A percentile compares a stretch with the other conserved stretches of the same genome.
Conservation (phyloP, 2,888 invertebrate species). For the Diarsia mendica region DNA sequence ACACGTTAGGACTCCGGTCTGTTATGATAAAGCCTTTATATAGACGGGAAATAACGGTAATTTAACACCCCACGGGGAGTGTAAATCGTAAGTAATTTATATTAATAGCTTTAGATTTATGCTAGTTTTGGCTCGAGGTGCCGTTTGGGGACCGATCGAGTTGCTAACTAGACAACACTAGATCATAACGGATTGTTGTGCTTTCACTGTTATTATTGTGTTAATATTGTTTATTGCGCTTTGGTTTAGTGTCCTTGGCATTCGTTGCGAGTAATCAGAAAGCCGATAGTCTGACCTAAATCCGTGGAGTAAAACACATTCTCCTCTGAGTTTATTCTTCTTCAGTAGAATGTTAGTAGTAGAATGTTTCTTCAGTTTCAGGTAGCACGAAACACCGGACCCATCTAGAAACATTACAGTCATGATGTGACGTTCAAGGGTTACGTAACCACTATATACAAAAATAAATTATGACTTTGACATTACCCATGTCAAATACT, state of each 20-base stretch:
- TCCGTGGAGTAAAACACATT: too few species aligned
- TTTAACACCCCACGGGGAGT: constrained; percentile 84
- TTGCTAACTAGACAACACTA: constrained; percentile 78
- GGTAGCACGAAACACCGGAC: too few species aligned
- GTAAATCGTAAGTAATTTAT: constrained; percentile 88
- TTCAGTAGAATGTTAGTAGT: too few species aligned
- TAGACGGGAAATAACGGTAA: constrained; percentile 82
- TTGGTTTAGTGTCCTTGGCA: constrained; percentile 1
- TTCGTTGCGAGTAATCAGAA: neutral
- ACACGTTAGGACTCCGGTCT: constrained; percentile 74
- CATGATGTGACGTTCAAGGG: too few species aligned
- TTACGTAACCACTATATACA: too few species aligned
- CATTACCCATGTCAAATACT: too few species aligned
- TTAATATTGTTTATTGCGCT: constrained; percentile 32
- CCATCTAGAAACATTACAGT: too few species aligned
- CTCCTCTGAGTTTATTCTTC: too few species aligned
- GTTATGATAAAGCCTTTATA: constrained; percentile 79
- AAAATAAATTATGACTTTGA: too few species aligned
- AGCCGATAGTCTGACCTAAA: neutral
- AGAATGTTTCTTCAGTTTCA: too few species aligned
- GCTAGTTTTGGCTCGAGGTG: constrained; percentile 84
- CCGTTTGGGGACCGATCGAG: constrained; percentile 83
- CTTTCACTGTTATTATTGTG: constrained; percentile 64
- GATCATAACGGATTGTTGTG: constrained; percentile 76
- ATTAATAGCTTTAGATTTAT: constrained; percentile 86